Evolutionary conservation across 2,888 invertebrate genomes (phyloP), one percentile per base, ranked within the genome.

Genomic region (Epinotia demarniana): DNA sequence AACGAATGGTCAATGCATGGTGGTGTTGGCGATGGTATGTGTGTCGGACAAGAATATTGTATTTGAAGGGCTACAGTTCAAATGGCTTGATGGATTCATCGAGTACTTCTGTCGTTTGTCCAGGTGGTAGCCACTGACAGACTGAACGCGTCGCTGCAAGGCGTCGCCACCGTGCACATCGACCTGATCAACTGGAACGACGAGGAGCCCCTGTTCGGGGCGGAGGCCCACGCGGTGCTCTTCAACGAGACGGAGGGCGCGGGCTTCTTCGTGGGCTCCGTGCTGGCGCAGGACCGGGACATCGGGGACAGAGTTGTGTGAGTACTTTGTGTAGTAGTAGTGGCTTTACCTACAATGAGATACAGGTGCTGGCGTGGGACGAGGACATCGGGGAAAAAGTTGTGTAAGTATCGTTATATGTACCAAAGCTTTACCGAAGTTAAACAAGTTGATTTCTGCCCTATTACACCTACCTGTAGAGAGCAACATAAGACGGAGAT

Each of bases 151-250:
- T 77, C 79, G 0, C 89, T 89, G 76, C 79, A 84, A 4, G 93
- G 92, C n/a, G 84, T 82, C 9, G 89, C 92, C 12, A 83, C 84
- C 3, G 86, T 96, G 0, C 87, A 86, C 73, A 94, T 96, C 12
- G 83, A 92, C 73, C 92, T 97, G 61, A 88, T 90, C 46, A 96
- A 97, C 88, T 95, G 95, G 92, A 97, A 97, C 86, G 97, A 97
- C 83, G 96, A 97, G 85, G 81, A 90, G 78, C 97, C 97, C 0
- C 94, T 93, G 78, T 97, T 97, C 85, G 82, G 86, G 8, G 76
- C 86, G 3, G 80, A 83, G 16, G 84, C 86, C 5, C 86, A 89
- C 53, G 89, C 82, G 0, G 92, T 91, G 0, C 79, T 86, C 6
- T 89, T 95, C 72, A 85, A 94, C 16, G 97, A 97, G 89, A 95